Base-by-base conservation (phyloP, 2,113 vertebrate genomes). In the Pygoscelis adeliae region DNA sequence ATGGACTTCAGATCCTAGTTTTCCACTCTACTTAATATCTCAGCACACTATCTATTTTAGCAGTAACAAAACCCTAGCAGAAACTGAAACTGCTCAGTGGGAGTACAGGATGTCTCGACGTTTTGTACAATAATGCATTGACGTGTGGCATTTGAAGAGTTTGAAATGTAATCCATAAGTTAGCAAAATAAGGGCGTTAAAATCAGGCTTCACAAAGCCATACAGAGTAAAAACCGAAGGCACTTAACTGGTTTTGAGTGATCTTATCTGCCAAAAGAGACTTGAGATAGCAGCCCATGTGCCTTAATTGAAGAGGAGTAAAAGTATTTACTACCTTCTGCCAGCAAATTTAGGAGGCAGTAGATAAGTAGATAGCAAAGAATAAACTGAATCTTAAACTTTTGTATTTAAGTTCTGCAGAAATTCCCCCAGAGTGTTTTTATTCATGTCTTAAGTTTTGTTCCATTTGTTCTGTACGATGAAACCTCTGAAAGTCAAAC, bases 1-100 rank as follows among this genome's bases (percentile, higher is more conserved):
- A 94, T 73, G 96, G 78, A 91, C 62, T 94, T 94, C 82, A 88
- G 91, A 88, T 81, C 53, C 38, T n/a, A 53, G 70, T 79, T 74
- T 90, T 74, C 77, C 70, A 76, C 52, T 83, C n/a, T 55, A 67
- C 22, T 94, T 80, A 83, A 2, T 85, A 85, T 70, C 59, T 80
- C 73, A 95, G 72, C 27, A 56, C 22, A 73, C 44, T 49, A n/a
- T 32, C 82, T 95, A 77, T 91, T 96, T 95, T 66, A 74, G 78
- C 86, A 93, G 62, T 49, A 77, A 90, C 66, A 73, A 94, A 82
- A 87, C 49, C 23, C 49, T n/a, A 83, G 18, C 29, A 95, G 52
- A 93, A 91, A 88, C 59, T 44, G 58, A 70, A 90, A 70, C 44
- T 81, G 58, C 89, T 96, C 78, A 81, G 91, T 83, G 50, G 84